phyloP scores from a whole-genome alignment of 2,797 vertebrate genomes.

The Darevskia mixta region DNA sequence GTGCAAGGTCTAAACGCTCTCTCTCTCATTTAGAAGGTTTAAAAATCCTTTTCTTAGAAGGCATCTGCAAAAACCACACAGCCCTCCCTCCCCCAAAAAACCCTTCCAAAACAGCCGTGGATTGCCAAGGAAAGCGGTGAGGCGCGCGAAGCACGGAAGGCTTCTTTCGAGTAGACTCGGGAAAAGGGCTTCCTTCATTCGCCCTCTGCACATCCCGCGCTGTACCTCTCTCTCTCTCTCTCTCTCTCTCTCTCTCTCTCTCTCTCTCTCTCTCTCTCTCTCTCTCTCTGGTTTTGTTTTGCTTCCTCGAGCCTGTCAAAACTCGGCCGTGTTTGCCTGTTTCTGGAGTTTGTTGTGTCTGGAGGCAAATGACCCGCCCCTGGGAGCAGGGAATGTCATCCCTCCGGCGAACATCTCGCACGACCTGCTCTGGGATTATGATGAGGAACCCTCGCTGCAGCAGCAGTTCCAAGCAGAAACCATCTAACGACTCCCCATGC shows the following conservation, averaged over 20 bases:
- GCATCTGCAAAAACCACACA: constrained; percentile 46
- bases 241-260: constrained; percentile 45
- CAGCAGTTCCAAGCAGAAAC: background rate
- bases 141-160: background rate
- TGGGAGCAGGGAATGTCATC: constrained; percentile 45
- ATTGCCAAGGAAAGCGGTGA: background rate
- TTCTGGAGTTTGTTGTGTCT: constrained; percentile 65
- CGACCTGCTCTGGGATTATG: background rate
- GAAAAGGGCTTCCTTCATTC: constrained; percentile 14
- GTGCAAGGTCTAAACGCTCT: constrained; percentile 1
- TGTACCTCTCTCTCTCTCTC: constrained; percentile 42
- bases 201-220: background rate
- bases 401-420: too few species aligned
- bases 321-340: constrained; percentile 57
- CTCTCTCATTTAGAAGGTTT: background rate
- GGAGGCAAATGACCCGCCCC: constrained; percentile 44
- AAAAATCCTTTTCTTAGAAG: constrained; percentile 3
- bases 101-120: background rate
- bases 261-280: constrained; percentile 41
- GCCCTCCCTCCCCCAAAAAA: constrained; percentile 8
- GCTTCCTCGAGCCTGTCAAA: constrained; percentile 61
- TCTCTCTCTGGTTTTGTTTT: constrained; percentile 54
- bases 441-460: background rate
- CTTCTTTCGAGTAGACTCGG: background rate
- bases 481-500: background rate